Evolutionary conservation across 1,140 invertebrate genomes (phyloP), one percentile per base, ranked within the genome.

Genomic region (Medauroidea extradentata): DNA sequence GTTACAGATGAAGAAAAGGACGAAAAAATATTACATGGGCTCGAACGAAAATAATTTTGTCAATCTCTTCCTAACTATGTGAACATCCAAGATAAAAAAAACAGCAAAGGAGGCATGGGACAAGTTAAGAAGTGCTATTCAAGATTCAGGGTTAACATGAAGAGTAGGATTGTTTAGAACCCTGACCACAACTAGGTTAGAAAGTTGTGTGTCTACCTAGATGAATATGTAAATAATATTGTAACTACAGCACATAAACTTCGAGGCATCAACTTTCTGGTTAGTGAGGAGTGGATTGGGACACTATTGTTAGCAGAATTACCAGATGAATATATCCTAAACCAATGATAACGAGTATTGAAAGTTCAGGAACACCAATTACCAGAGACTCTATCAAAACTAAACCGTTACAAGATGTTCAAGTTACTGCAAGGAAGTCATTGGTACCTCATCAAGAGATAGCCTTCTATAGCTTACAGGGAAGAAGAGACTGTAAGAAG

Each of bases 31-130:
- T 8, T 24, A 49, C 23, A 34, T 11, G 11, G 4, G 29, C 29
- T 34, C 11, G 29, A 11, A 34, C 29, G 11, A 34, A 34, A 11
- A 49, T 19, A 13, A 21, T 16, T 1, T 29, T 61, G n/a, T 23
- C 46, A n/a, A 16, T 58, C 1, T 25, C 34, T 1, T 1, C 60
- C 0, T 11, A 49, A 23, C 25, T 61, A 57, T 19, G 27, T 27
- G n/a, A 23, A 61, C 44, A 38, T 61, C 11, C 25, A 52, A 46
- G 41, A 52, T 19, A 27, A 39, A 16, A n/a, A 53, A 51, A 18
- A 61, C 48, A 18, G 44, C 55, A 4, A 58, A 58, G 29, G 60
- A 61, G 27, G 55, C 48, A 7, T 61, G 60, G 60, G 49, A 61
- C 16, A 50, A 34, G 14, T 29, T 61, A 21, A 42, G 16, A 19